A percentile compares a stretch with the other conserved stretches of the same genome.
phyloP scores from a whole-genome alignment of 2,888 invertebrate species.

The Cephonodes hylas region DNA sequence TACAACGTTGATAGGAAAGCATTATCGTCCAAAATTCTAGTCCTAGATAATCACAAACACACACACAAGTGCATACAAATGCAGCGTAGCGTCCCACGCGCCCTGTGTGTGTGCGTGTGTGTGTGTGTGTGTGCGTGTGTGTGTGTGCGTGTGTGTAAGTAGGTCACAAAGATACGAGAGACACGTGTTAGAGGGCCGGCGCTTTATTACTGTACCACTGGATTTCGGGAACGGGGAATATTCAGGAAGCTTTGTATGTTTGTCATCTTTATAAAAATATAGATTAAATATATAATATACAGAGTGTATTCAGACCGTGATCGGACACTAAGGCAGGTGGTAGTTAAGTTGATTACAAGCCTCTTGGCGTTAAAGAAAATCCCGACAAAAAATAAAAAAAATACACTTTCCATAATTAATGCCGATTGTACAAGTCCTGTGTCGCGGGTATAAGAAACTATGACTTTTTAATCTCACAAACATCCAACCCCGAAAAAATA shows the following conservation, averaged over 20 bases:
- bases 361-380: too few relatives aligned
- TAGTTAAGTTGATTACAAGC: too few relatives aligned
- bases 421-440: too few relatives aligned
- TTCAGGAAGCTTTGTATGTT: background rate
- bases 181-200: slow-evolving; percentile 77
- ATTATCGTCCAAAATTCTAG: slow-evolving; percentile 27
- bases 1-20: slow-evolving; percentile 19
- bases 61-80: slow-evolving; percentile 53
- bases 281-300: background rate
- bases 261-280: background rate
- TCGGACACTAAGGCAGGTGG: too few relatives aligned
- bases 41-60: slow-evolving; percentile 48
- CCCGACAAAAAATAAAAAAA: too few relatives aligned
- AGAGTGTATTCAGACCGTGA: background rate
- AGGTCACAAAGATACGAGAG: slow-evolving; percentile 76
- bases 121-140: slow-evolving; percentile 50
- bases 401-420: too few relatives aligned
- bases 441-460: too few relatives aligned
- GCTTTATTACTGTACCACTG: slow-evolving; percentile 53
- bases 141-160: slow-evolving; percentile 63
- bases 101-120: slow-evolving; percentile 23
- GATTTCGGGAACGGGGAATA: background rate
- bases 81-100: slow-evolving; percentile 43
- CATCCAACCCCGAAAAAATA: too few relatives aligned
- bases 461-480: too few relatives aligned